Evolutionary conservation across 30 jellyfish, hydroid and myxozoan genomes (phyloP).

Genomic region (Pelagia noctiluca): DNA sequence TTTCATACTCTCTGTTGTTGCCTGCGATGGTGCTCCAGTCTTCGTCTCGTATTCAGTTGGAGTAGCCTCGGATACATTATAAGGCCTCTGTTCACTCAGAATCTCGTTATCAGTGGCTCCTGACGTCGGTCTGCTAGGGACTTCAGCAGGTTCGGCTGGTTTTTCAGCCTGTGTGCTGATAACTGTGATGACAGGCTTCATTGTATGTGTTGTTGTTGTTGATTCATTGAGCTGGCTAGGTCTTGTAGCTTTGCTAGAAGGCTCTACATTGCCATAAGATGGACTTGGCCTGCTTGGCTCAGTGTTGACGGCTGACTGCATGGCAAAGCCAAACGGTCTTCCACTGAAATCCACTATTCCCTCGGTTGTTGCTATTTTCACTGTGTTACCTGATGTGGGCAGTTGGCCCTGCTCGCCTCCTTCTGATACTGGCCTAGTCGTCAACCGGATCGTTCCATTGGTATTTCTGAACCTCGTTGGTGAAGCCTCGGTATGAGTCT

Average conservation of each 20-base stretch:
- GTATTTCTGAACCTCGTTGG: constrained; percentile 13
- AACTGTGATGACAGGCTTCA: constrained; percentile 19
- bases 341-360: constrained; percentile 70
- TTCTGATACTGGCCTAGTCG: constrained; percentile 45
- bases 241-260: too few relatives aligned
- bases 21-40: constrained; percentile 1
- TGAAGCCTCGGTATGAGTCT: constrained; percentile 24
- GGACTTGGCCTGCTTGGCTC: too few relatives aligned
- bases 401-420: background rate
- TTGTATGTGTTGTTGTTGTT: background rate
- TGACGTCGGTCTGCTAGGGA: constrained; percentile 24
- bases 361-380: background rate
- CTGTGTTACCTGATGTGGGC: background rate
- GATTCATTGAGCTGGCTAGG: background rate
- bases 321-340: constrained; percentile 70
- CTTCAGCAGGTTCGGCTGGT: constrained; percentile 21
- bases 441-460: background rate
- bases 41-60: constrained; percentile 57
- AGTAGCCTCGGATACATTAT: constrained; percentile 36
- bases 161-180: background rate
- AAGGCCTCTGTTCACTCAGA: constrained; percentile 56
- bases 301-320: constrained; percentile 33
- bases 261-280: too few relatives aligned
- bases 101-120: constrained; percentile 19
- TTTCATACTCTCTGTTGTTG: constrained; percentile 36